Conservation (phyloP, 2,113 vertebrate species). For the Ciconia maguari region DNA sequence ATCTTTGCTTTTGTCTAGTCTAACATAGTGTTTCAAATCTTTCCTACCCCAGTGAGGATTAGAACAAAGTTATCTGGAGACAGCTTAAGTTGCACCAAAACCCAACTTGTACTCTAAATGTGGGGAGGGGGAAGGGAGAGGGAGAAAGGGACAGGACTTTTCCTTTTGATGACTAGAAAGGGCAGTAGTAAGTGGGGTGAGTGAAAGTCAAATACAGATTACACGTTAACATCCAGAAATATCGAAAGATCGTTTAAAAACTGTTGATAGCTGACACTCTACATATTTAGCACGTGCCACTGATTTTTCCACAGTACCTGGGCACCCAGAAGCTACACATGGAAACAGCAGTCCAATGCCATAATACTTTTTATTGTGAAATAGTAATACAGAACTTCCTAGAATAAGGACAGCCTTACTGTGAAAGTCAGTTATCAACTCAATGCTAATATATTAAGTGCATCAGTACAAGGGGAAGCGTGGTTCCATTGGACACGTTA, state of each 20-base stretch:
- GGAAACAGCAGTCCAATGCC: constrained; percentile 69
- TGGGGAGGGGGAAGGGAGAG: neutral
- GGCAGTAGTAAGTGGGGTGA: constrained; percentile 49
- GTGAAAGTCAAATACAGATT: constrained; percentile 68
- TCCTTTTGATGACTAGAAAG: constrained; percentile 66
- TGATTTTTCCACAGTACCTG: constrained; percentile 60
- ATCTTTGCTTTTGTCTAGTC: constrained; percentile 76
- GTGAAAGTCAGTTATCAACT: constrained; percentile 30
- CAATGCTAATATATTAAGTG: constrained; percentile 62
- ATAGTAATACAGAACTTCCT: constrained; percentile 65
- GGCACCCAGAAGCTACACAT: constrained; percentile 64
- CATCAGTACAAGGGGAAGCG: constrained; percentile 63
- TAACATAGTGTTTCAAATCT: constrained; percentile 77
- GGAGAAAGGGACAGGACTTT: constrained; percentile 25
- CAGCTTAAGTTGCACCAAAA: constrained; percentile 75
- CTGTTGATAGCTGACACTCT: constrained; percentile 55
- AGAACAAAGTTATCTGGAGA: constrained; percentile 56
- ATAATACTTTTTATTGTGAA: constrained; percentile 65
- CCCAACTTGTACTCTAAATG: constrained; percentile 72
- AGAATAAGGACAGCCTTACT: constrained; percentile 41
- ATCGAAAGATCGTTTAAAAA: constrained; percentile 47
- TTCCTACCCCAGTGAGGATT: constrained; percentile 66
- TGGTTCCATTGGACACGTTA: constrained; percentile 59
- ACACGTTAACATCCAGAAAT: constrained; percentile 67
- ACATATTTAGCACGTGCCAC: constrained; percentile 61